Percentiles rank a stretch among this genome's conserved stretches.
phyloP scores from a whole-genome alignment of 2,113 vertebrate species.

The Zosterops hypoxanthus region DNA sequence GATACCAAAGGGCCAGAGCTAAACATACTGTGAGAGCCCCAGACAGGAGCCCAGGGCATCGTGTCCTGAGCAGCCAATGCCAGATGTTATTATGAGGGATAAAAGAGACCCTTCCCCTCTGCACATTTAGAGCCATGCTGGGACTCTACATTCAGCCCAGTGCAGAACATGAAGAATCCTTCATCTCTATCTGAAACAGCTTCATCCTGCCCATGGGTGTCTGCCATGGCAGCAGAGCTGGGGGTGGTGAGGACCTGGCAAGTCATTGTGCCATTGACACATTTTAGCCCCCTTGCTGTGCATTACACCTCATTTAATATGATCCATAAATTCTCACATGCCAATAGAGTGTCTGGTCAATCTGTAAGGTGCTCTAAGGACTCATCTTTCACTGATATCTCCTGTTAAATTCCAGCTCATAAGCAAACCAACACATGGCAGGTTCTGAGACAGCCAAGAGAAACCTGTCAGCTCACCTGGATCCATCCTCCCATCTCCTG shows the following conservation, averaged over 20 bases:
- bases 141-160: background rate
- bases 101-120: background rate
- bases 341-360: background rate
- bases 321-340: background rate
- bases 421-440: background rate
- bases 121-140: background rate
- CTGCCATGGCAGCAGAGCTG: rapidly evolving
- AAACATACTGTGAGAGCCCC: background rate
- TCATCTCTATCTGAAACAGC: background rate
- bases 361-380: background rate
- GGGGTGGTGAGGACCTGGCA: background rate
- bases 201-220: background rate
- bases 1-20: rapidly evolving
- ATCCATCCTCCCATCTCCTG: background rate
- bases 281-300: background rate
- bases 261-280: background rate
- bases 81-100: too few relatives aligned
- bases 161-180: background rate
- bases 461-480: rapidly evolving
- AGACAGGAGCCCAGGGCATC: rapidly evolving
- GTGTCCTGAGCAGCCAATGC: background rate
- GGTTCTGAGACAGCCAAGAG: background rate
- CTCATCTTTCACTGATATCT: background rate
- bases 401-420: background rate
- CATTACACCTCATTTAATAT: background rate